Evolutionary conservation across 2,888 invertebrate species (phyloP), one percentile per base, ranked within the genome.

Genomic region (Belgica antarctica): DNA sequence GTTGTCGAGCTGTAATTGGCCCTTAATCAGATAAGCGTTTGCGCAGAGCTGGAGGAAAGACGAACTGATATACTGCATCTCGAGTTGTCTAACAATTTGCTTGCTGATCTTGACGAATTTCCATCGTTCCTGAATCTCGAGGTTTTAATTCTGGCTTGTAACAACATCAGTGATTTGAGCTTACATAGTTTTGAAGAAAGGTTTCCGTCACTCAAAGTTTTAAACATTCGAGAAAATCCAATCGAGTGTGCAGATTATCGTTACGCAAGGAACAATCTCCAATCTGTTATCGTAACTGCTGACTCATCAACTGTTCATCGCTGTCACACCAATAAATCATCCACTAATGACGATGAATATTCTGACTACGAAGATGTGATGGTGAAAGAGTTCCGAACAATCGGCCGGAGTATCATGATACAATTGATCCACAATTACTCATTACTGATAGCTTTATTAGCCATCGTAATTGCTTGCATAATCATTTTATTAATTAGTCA

Each of bases 31-130:
- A 69, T 69, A 15, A 34, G 19, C 19, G 12, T 22, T 24, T 59
- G 57, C 36, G 22, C 8, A n/a, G 22, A 57, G 27, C 22, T 31
- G 4, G 27, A 17, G 12, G 69, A 31, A 24, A 19, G 27, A 3
- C 46, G 59, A 57, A 34, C 22, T n/a, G 69, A 69, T 59, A 57
- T 69, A n/a, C 4, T 36, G 15, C 59, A 25, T 12, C 36, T 69
- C 27, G 59, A 69, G 28, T 12, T 69, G 22, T 59, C 34, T n/a
- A 22, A 59, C 36, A 69, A 69, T 34, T 10, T 8, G 24, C 22
- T 69, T 22, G 28, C 17, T 34, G 59, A 69, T 12, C 12, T 69
- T 12, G 47, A 34, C 36, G 59, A 69, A 8, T 69, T 69, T 36
- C 69, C 69, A 12, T 12, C 28, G 1, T 25, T 69, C 28, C 22